Evolutionary conservation across 2,797 vertebrate species (phyloP), one percentile per base, ranked within the genome.

Genomic region (Cirrhinus mrigala): DNA sequence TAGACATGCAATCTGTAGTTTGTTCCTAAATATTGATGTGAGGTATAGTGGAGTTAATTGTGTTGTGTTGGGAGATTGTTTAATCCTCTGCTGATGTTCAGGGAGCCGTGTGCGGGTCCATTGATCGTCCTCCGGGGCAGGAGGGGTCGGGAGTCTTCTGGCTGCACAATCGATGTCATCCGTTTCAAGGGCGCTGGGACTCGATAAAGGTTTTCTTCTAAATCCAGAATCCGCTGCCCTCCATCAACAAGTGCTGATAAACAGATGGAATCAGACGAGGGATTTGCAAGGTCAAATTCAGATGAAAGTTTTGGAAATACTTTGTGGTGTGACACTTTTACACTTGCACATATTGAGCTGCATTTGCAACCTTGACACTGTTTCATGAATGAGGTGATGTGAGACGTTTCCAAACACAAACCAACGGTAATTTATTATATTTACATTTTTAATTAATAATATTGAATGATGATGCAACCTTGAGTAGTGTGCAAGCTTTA

Each of bases 131-230:
- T 87, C 16, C 84, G 83, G 85, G 88, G 88, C 85, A 69, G 44
- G 12, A 11, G 90, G 91, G 81, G 91, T 93, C 91, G 93, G 86
- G 89, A 91, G 92, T 91, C 73, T 90, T 75, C 91, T 91, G 89
- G 92, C 91, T 91, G 89, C 83, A 48, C 88, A 90, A 94, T 95
- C 94, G 89, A 93, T 94, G 83, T 71, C 62, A 83, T 12, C 87
- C 89, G 88, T 88, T 92, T 91, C 50, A 87, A 91, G 62, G 89
- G 90, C 50, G 85, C 87, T 81, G 71, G 75, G 90, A 87, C 90
- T 94, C 93, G 91, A 95, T 95, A 92, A 87, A 88, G 86, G 90
- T 89, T 93, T 92, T 92, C 83, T 87, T 86, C 46, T 6, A 37
- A 89, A 88, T 54, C 79, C 56, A 77, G 71, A 87, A 80, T 79